phyloP scores from a whole-genome alignment of 2,113 vertebrate species.

The Strigops habroptila region DNA sequence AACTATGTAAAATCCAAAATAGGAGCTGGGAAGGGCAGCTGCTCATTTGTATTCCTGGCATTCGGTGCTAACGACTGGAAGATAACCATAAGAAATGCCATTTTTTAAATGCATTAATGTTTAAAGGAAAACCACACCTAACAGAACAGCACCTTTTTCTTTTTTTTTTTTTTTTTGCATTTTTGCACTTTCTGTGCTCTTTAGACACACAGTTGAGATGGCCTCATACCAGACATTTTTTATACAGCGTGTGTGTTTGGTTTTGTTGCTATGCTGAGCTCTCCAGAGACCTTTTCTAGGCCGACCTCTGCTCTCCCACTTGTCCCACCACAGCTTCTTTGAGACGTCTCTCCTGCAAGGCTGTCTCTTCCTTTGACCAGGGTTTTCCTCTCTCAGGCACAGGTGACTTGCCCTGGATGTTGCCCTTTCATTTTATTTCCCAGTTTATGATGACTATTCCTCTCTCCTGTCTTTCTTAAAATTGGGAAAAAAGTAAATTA shows the following conservation, averaged over 20 bases:
- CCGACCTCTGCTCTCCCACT: background rate
- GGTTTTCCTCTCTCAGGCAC: background rate
- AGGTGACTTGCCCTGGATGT: background rate
- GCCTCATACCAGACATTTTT: background rate
- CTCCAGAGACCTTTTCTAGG: background rate
- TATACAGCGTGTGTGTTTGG: background rate
- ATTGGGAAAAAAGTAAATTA: background rate
- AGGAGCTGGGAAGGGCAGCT: constrained; percentile 37
- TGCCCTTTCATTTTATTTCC: background rate
- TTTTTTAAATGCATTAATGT: background rate
- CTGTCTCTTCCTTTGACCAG: background rate
- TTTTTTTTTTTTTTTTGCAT: background rate
- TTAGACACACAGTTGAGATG: background rate
- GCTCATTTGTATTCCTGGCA: constrained; percentile 48
- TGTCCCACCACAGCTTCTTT: background rate
- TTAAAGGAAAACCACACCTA: constrained; percentile 6
- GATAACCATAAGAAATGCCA: constrained; percentile 5
- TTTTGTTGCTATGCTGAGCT: background rate
- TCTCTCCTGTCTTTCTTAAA: background rate
- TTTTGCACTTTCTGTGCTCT: background rate
- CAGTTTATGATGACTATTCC: background rate
- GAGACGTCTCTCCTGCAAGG: background rate
- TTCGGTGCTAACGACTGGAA: background rate
- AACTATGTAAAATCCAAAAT: constrained; percentile 19
- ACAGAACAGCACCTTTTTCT: background rate